Conservation (phyloP, 2,888 invertebrate genomes). For the Halictus quadricinctus region DNA sequence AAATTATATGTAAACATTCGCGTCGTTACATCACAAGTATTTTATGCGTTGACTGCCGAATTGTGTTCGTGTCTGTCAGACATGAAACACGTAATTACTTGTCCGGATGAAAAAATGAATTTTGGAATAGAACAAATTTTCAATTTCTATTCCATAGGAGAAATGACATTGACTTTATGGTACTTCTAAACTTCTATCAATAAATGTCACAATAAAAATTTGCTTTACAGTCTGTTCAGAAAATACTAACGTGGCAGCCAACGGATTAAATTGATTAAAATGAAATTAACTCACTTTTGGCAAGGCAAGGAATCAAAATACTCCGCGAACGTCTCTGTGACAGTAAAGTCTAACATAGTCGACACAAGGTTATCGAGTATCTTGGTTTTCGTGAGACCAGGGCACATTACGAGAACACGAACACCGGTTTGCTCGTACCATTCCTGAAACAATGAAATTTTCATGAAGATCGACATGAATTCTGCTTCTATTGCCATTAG, state of each 20-base stretch:
- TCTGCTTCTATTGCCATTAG: too few species aligned
- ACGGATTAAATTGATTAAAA: too few species aligned
- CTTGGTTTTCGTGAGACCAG: slow-evolving; percentile 61
- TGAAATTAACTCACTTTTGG: background rate
- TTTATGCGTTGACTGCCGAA: too few species aligned
- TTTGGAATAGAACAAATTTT: too few species aligned
- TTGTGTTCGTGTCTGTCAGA: background rate
- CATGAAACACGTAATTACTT: too few species aligned
- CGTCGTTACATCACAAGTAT: background rate
- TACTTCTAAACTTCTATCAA: too few species aligned
- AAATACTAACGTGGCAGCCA: too few species aligned
- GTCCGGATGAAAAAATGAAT: too few species aligned
- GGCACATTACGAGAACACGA: slow-evolving; percentile 76
- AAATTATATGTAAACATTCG: background rate
- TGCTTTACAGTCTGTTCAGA: too few species aligned
- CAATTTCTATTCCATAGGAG: too few species aligned
- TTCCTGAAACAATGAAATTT: background rate
- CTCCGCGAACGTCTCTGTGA: background rate
- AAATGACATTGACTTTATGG: too few species aligned
- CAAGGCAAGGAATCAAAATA: accelerated
- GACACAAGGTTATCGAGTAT: accelerated
- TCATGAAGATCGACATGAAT: background rate
- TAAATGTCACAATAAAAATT: too few species aligned
- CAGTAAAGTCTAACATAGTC: background rate
- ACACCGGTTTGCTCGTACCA: slow-evolving; percentile 72